A percentile compares a stretch with the other conserved stretches of the same genome.
phyloP scores from a whole-genome alignment of 2,797 vertebrate genomes.

The Helicolenus hilgendorfi region DNA sequence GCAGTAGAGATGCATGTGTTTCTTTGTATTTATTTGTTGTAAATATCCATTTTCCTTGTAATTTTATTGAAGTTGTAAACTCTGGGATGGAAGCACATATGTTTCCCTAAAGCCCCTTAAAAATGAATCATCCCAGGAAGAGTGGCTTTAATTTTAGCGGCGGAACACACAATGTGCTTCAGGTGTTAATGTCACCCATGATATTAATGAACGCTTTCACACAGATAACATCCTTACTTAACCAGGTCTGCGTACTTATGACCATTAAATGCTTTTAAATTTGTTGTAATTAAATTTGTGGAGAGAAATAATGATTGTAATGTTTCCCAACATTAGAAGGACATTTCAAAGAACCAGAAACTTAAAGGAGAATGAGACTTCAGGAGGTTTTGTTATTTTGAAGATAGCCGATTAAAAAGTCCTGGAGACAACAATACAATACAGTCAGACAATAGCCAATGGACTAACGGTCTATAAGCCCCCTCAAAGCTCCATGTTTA shows the following conservation, averaged over 20 bases:
- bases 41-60: constrained; percentile 14
- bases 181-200: not conserved
- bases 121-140: not conserved
- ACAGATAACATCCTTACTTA: not conserved
- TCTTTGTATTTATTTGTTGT: not conserved
- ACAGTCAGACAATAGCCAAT: too few relatives aligned
- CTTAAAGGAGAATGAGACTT: too few relatives aligned
- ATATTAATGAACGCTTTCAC: not conserved
- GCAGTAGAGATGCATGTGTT: not conserved
- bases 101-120: constrained; percentile 28
- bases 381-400: too few relatives aligned
- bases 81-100: not conserved
- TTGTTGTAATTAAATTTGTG: too few relatives aligned
- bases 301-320: not conserved
- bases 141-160: constrained; percentile 19
- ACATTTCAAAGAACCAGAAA: not conserved
- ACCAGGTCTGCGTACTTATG: too few relatives aligned
- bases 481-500: not conserved
- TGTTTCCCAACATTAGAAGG: not conserved
- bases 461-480: not conserved
- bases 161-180: too few relatives aligned
- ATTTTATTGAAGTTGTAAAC: constrained; percentile 32
- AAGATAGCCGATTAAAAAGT: too few relatives aligned
- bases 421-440: too few relatives aligned
- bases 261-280: too few relatives aligned